These are phyloP conservation scores for Napeogenes inachia DNA, from an alignment of 2,888 invertebrate species.

Conservation along the genomic window DNA sequence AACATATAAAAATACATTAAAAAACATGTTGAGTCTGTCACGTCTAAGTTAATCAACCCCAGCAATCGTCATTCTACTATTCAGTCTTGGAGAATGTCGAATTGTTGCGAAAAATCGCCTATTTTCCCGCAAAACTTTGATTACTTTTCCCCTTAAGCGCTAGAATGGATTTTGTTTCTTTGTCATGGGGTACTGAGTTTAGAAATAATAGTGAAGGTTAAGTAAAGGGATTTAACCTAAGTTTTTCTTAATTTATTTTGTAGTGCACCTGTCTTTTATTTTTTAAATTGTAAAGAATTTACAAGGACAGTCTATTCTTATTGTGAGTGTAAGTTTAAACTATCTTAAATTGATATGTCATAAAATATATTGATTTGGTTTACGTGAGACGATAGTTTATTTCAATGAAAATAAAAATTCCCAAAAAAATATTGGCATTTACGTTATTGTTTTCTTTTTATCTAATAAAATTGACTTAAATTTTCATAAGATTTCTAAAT, in stretches of 20 bases:
- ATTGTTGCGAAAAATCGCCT: conserved; percentile 30
- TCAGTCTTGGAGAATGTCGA: conserved; percentile 16
- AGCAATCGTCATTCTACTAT: conserved; percentile 8
- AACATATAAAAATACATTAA: not conserved
- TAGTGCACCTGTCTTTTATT: not conserved
- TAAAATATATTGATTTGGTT: too few species aligned
- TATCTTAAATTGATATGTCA: too few species aligned
- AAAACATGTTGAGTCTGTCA: not conserved
- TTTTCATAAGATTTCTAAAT: too few species aligned
- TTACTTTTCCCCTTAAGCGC: conserved; percentile 30
- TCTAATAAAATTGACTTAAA: too few species aligned
- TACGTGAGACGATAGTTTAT: too few species aligned
- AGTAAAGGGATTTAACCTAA: not conserved
- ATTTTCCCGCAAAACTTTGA: conserved; percentile 31
- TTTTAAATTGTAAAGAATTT: too few species aligned
- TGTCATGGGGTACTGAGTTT: not conserved
- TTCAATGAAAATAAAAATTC: too few species aligned
- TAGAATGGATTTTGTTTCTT: conserved; percentile 25
- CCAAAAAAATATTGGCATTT: too few species aligned
- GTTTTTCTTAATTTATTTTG: conserved; percentile 1
- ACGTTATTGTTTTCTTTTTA: too few species aligned
- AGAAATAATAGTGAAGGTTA: conserved; percentile 5
- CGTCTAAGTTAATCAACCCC: conserved; percentile 2
- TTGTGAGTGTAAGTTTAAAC: too few species aligned
- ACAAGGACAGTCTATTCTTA: too few species aligned